Conservation (phyloP, 2,888 invertebrate genomes). For the Abrostola tripartita region DNA sequence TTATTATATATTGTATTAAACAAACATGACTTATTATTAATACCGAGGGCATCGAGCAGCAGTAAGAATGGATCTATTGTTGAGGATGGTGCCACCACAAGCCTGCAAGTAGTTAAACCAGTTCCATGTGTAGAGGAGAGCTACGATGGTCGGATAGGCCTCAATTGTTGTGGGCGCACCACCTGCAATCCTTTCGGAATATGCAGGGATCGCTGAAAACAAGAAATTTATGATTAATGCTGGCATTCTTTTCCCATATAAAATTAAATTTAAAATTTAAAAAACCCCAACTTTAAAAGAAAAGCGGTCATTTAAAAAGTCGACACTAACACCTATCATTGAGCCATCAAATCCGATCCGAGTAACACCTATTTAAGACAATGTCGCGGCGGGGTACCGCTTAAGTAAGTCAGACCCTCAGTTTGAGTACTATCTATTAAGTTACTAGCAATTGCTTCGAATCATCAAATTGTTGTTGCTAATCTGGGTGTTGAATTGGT, state of each 20-base stretch:
- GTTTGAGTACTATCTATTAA: no score
- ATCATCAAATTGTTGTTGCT: no score
- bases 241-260: neutral
- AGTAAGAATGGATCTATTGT: slow-evolving; percentile 52
- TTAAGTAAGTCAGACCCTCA: no score
- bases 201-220: slow-evolving; percentile 46
- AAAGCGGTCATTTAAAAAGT: no score
- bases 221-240: neutral
- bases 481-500: no score
- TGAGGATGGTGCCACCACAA: slow-evolving; percentile 62
- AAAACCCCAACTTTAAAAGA: no score
- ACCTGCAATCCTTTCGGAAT: slow-evolving; percentile 64
- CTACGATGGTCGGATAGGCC: slow-evolving; percentile 45
- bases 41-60: slow-evolving; percentile 52
- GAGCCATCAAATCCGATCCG: no score
- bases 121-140: slow-evolving; percentile 50
- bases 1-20: neutral
- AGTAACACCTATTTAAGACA: no score
- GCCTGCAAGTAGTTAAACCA: slow-evolving; percentile 38
- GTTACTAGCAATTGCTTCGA: no score
- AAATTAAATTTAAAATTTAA: no score
- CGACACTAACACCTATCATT: no score
- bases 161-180: slow-evolving; percentile 59
- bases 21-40: neutral
- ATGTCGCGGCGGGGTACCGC: no score